Conservation (phyloP, 2,888 invertebrate genomes). For the Sycophila texana region DNA sequence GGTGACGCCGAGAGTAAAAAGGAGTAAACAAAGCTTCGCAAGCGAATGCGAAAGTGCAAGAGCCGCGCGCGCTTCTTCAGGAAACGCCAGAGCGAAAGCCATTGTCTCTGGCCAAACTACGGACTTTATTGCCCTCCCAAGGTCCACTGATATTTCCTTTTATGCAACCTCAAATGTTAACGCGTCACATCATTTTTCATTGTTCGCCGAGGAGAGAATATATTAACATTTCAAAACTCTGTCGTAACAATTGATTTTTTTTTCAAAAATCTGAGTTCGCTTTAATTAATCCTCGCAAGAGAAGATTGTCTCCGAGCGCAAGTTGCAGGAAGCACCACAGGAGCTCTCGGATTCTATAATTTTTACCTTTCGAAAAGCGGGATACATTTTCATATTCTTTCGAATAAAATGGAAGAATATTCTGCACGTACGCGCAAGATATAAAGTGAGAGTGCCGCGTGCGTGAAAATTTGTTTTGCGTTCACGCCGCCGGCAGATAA, state of each 20-base stretch:
- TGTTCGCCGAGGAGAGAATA: too few species aligned
- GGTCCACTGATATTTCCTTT: too few species aligned
- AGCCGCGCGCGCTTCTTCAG: slow-evolving; percentile 37
- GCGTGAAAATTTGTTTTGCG: slow-evolving; percentile 39
- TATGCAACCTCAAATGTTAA: too few species aligned
- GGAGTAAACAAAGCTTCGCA: slow-evolving; percentile 40
- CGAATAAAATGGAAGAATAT: not conserved
- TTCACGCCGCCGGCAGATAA: slow-evolving; percentile 14
- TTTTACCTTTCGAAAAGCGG: too few species aligned
- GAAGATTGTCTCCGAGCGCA: slow-evolving; percentile 16
- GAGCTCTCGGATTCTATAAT: slow-evolving; percentile 2
- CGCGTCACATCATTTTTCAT: too few species aligned
- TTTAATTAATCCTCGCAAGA: slow-evolving; percentile 43
- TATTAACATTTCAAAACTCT: too few species aligned
- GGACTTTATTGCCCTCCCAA: not conserved
- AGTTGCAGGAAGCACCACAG: slow-evolving; percentile 1
- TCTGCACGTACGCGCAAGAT: too few species aligned
- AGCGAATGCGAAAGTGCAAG: slow-evolving; percentile 29
- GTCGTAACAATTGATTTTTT: not conserved
- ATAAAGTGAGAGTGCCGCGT: not conserved
- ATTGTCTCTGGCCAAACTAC: not conserved
- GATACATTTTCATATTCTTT: not conserved
- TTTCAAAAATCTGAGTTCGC: slow-evolving; percentile 19
- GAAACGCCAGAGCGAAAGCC: too few species aligned
- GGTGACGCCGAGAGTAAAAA: slow-evolving; percentile 25